These are phyloP conservation scores for Scaptomyza reducta DNA, from an alignment of 2,888 invertebrate genomes.

Conservation along the genomic window DNA sequence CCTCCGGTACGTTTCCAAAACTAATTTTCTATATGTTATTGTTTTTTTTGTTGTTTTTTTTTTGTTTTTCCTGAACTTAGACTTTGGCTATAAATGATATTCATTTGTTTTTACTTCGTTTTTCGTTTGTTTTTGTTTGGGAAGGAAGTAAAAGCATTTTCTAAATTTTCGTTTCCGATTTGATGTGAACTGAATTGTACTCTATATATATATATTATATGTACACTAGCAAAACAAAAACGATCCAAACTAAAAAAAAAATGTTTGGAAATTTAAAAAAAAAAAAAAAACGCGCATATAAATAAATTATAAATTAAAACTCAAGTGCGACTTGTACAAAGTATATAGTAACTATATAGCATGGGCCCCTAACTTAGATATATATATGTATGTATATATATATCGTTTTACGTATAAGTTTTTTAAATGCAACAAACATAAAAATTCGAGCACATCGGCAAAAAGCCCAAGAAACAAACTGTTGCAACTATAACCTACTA, in stretches of 20 bases:
- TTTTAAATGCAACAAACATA: constrained; percentile 56
- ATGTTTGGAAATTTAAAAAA: constrained; percentile 11
- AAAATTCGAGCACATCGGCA: constrained; percentile 74
- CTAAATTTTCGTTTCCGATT: constrained; percentile 29
- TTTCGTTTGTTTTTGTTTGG: constrained; percentile 37
- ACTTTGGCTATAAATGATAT: constrained; percentile 44
- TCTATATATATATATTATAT: not conserved
- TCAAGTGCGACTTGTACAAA: constrained; percentile 41
- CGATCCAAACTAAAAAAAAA: constrained; percentile 24
- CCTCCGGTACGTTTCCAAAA: constrained; percentile 80
- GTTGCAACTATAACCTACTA: constrained; percentile 71
- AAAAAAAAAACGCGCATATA: constrained; percentile 28
- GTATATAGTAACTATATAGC: constrained; percentile 51
- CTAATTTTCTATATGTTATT: constrained; percentile 1
- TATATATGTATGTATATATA: constrained; percentile 7
- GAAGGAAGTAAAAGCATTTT: constrained; percentile 68
- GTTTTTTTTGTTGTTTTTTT: constrained; percentile 7
- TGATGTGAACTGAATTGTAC: constrained; percentile 32
- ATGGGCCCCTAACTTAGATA: constrained; percentile 42
- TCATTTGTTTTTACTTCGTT: constrained; percentile 19
- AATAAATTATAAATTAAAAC: constrained; percentile 54
- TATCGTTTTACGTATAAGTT: constrained; percentile 6
- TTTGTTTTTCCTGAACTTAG: constrained; percentile 32
- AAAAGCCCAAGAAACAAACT: constrained; percentile 46
- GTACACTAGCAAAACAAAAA: constrained; percentile 20